phyloP scores from a whole-genome alignment of 2,113 vertebrate genomes.

The Agelaius phoeniceus region DNA sequence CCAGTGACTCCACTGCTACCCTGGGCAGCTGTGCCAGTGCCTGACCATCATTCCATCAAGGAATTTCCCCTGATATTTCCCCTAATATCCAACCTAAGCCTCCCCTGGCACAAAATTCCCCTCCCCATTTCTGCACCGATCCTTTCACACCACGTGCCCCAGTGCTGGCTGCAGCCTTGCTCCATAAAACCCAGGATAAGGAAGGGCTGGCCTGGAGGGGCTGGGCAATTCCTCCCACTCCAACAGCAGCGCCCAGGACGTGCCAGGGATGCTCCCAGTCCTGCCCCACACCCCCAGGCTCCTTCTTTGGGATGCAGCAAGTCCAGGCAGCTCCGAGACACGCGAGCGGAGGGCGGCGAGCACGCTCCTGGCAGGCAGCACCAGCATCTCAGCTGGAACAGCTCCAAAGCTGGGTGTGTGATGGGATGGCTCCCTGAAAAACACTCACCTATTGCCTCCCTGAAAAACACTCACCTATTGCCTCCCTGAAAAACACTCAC shows the following conservation, averaged over 20 bases:
- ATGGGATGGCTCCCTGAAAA: neutral
- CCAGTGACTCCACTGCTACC: neutral
- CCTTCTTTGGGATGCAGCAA: neutral
- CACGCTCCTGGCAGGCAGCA: neutral
- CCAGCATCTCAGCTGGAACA: neutral
- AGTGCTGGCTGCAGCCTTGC: rapidly evolving
- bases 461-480: neutral
- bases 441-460: neutral
- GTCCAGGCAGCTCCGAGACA: neutral
- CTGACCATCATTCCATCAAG: neutral
- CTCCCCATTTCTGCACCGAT: neutral
- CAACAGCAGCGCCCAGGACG: rapidly evolving
- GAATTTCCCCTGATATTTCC: neutral
- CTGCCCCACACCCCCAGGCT: neutral
- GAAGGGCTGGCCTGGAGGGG: neutral
- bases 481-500: too few relatives aligned
- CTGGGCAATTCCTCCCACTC: neutral
- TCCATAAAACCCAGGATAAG: neutral
- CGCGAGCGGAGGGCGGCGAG: neutral
- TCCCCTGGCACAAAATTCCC: neutral
- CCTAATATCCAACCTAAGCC: neutral
- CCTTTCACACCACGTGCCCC: rapidly evolving
- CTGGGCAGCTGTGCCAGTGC: neutral
- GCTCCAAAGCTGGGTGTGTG: neutral
- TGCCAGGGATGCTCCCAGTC: neutral